Percentiles rank a stretch among this genome's conserved stretches.
Conservation (phyloP, 1,140 invertebrate genomes). For the Platorchestia sp. region DNA sequence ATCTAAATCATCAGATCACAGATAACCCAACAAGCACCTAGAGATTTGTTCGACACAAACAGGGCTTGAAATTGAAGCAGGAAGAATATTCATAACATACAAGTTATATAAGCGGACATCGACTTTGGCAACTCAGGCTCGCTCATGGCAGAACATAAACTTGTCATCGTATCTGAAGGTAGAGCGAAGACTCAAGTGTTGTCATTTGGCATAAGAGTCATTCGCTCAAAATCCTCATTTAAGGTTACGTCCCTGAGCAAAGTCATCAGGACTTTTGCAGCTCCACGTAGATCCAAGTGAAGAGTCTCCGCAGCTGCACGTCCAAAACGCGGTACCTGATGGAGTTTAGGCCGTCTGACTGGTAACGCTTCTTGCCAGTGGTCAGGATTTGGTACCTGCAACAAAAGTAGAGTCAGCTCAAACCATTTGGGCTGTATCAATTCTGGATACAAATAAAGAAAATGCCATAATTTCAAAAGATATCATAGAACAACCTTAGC, state of each 20-base stretch:
- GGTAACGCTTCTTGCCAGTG: conserved; percentile 84
- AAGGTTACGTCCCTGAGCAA: background rate
- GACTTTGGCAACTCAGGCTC: background rate
- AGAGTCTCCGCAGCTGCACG: conserved; percentile 76
- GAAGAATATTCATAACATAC: background rate
- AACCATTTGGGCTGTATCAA: background rate
- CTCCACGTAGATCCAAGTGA: conserved; percentile 72
- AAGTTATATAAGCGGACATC: background rate
- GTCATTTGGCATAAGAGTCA: background rate
- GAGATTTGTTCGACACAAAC: background rate
- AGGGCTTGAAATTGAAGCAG: background rate
- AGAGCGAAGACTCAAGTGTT: background rate
- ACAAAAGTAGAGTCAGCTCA: background rate
- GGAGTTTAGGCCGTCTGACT: conserved; percentile 87
- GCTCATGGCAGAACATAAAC: background rate
- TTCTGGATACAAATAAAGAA: background rate
- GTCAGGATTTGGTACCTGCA: conserved; percentile 80
- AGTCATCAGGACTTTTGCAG: conserved; percentile 58
- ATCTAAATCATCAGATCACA: background rate
- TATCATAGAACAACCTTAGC: background rate
- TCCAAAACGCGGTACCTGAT: conserved; percentile 84
- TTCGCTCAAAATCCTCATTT: background rate
- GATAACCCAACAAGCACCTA: background rate
- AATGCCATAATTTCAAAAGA: background rate
- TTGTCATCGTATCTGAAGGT: background rate